Evolutionary conservation across 2,797 vertebrate genomes (phyloP).

Genomic region (Arnoldichthys spilopterus): DNA sequence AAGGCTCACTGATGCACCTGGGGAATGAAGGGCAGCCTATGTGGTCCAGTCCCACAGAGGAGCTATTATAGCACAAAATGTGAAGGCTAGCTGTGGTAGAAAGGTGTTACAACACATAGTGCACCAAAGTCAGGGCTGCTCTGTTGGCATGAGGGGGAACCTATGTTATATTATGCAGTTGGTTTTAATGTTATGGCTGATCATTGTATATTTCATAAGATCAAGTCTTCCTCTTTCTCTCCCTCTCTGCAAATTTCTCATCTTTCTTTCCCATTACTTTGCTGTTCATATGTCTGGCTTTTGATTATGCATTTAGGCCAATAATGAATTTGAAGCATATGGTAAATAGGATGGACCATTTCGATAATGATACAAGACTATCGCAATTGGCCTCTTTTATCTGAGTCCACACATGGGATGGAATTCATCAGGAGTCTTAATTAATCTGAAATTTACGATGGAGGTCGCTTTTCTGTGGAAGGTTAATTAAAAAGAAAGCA

Average conservation of each 20-base stretch:
- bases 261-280: neutral
- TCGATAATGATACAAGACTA: slow-evolving; percentile 17
- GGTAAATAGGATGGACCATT: slow-evolving; percentile 11
- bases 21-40: too few relatives aligned
- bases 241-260: neutral
- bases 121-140: too few relatives aligned
- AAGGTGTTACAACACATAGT: too few relatives aligned
- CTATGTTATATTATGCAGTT: too few relatives aligned
- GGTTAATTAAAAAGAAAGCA: slow-evolving; percentile 43
- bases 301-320: slow-evolving; percentile 7
- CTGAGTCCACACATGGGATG: neutral
- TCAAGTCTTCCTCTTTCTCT: neutral
- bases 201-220: neutral
- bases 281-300: neutral
- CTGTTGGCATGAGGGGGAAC: too few relatives aligned
- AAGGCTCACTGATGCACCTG: too few relatives aligned
- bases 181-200: too few relatives aligned
- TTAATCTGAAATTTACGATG: slow-evolving; percentile 33
- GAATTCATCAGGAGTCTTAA: slow-evolving; percentile 30
- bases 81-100: too few relatives aligned
- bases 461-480: slow-evolving; percentile 23
- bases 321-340: slow-evolving; percentile 24
- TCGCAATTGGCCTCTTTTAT: neutral
- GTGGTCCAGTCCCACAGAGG: too few relatives aligned
- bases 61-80: too few relatives aligned